Evolutionary conservation across 2,797 vertebrate species (phyloP), one percentile per base, ranked within the genome.

Genomic region (Manis crassicaudata): DNA sequence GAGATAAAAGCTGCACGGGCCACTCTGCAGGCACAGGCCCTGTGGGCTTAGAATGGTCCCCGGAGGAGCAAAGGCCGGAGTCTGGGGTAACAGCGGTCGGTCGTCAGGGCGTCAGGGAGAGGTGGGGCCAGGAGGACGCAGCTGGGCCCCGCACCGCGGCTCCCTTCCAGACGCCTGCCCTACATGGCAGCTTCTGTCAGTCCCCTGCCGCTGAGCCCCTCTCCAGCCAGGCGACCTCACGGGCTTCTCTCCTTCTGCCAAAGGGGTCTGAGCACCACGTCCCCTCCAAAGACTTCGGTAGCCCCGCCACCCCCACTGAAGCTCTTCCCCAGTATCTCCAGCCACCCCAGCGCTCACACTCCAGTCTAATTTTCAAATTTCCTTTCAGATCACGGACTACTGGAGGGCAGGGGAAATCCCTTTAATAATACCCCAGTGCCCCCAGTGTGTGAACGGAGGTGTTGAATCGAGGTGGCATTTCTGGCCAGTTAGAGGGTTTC

Each of bases 201-300:
- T 5, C 25, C 7, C 23, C 8, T 50, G 20, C 0, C 0, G 43
- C 35, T 27, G 35, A 32, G 20, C 5, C 56, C 35, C 3, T 4
- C 37, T n/a, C 21, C 16, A 18, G 18, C 52, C 18, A 12, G 27
- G 0, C 0, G 1, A 43, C 46, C 7, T 58, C 17, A 0, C 32
- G 73, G 29, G 4, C 23, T 62, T 80, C 40, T 35, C 25, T 40
- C 37, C 73, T 43, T 37, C 75, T 40, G 21, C n/a, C 6, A 4
- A 21, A 3, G 29, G 25, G 23, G 3, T 46, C 16, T 11, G 62
- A 50, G 14, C 37, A 70, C 54, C 50, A 4, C 32, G 17, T 56
- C 20, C n/a, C 23, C 23, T 20, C 1, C 1, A 21, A 56, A 81
- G 52, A 32, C 18, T 35, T 35, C 18, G 17, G 35, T 3, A 6